Percentiles rank a stretch among this genome's conserved stretches.
These are phyloP conservation scores for Microchirus variegatus DNA, from an alignment of 2,797 vertebrate species.

Conservation along the genomic window DNA sequence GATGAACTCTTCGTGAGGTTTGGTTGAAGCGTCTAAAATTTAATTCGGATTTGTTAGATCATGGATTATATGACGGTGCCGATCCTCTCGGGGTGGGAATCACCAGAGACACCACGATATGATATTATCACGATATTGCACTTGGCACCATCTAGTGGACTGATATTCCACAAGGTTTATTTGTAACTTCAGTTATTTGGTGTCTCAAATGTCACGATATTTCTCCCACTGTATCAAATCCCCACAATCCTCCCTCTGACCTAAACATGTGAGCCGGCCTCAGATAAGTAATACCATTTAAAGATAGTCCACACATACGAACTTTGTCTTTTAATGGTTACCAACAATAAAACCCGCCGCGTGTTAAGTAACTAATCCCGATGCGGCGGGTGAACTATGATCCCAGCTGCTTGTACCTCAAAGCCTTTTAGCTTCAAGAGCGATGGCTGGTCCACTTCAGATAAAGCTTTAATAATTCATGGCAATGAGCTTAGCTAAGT, in stretches of 20 bases:
- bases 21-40: conserved; percentile 27
- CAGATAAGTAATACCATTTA: conserved; percentile 22
- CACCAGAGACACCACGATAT: too few species aligned
- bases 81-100: conserved; percentile 21
- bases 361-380: conserved; percentile 56
- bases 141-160: too few species aligned
- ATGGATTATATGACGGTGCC: conserved; percentile 38
- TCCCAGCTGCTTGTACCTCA: conserved; percentile 62
- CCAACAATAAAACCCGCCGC: conserved; percentile 35
- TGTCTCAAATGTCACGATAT: too few species aligned
- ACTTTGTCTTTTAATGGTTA: conserved; percentile 34
- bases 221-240: too few species aligned
- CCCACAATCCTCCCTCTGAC: not conserved
- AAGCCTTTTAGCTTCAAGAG: conserved; percentile 77
- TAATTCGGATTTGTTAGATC: conserved; percentile 27
- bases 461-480: conserved; percentile 92
- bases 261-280: conserved; percentile 24
- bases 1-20: conserved; percentile 1
- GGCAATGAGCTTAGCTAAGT: conserved; percentile 90
- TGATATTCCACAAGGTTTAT: too few species aligned
- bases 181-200: too few species aligned
- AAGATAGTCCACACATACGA: conserved; percentile 12
- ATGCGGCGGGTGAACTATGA: conserved; percentile 57
- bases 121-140: too few species aligned
- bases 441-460: conserved; percentile 84